These are phyloP conservation scores for Dicycla oo DNA, from an alignment of 2,888 invertebrate genomes.

Conservation along the genomic window DNA sequence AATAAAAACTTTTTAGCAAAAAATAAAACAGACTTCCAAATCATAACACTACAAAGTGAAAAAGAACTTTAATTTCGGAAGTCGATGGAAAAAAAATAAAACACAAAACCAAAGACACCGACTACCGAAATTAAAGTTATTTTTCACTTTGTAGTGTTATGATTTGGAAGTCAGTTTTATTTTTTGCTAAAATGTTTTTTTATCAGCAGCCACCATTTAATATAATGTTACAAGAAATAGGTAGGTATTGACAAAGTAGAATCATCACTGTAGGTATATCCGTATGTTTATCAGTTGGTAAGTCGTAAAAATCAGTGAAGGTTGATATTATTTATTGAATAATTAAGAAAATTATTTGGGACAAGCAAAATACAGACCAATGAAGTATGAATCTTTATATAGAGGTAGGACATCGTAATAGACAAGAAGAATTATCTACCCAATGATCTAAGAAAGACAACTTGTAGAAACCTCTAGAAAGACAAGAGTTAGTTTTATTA, in stretches of 20 bases:
- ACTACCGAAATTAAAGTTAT: too few relatives aligned
- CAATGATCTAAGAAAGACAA: background rate
- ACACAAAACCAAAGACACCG: too few relatives aligned
- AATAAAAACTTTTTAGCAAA: too few relatives aligned
- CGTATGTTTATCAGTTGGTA: constrained; percentile 20
- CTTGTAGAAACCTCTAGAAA: background rate
- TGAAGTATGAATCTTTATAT: background rate
- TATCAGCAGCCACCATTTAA: background rate
- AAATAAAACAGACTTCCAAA: too few relatives aligned
- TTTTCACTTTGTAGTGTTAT: too few relatives aligned
- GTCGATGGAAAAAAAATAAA: too few relatives aligned
- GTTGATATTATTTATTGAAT: constrained; percentile 8
- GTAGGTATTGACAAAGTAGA: constrained; percentile 1
- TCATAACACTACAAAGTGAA: too few relatives aligned
- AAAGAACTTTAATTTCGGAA: too few relatives aligned
- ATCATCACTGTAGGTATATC: background rate
- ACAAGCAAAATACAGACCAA: background rate
- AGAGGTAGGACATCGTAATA: background rate
- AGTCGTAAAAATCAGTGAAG: constrained; percentile 33
- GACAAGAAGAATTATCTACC: background rate
- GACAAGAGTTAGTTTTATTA: background rate
- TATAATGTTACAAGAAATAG: background rate
- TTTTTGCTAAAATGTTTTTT: too few relatives aligned
- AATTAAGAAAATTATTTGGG: background rate
- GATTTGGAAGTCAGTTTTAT: too few relatives aligned